Base-by-base conservation (phyloP, 2,113 vertebrate genomes). In the Catagonus wagneri region DNA sequence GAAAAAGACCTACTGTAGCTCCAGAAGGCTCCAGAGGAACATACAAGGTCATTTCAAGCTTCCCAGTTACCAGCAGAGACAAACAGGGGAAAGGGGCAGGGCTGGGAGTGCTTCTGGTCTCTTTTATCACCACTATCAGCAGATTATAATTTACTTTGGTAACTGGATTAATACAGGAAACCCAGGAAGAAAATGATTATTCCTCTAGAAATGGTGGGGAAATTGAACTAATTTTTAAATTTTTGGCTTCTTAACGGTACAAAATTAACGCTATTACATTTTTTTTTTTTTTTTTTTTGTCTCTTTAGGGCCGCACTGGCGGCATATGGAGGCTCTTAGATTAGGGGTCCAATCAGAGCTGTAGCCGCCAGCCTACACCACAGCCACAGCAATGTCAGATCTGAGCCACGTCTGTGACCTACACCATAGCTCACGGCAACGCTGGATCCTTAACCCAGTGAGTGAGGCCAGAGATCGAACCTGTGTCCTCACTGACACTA, bases 261-360 rank as follows among this genome's bases (percentile, higher is more conserved):
- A 69, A 95, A 84, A 93, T 44, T 9, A 71, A 75, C 83, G 54
- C 58, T 32, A 81, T 39, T 68, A 60, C 39, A 93, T n/a, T n/a
- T n/a, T n/a, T n/a, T n/a, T 44, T 44, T 6, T 8, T 44, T 44
- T 44, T 44, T 44, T 44, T 44, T 44, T 44, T 44, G 44, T 44
- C 44, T 44, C 8, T 8, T 44, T 8, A 44, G 44, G 44, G 5
- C 44, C 44, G 8, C 44, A 44, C 44, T 8, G 5, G 44, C 8
- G 44, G 44, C 44, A 44, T 44, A 44, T 44, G 44, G 44, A 44
- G 44, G 44, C 8, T 44, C 44, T 8, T 8, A 6, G 44, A 8
- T 8, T 44, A 44, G 44, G 44, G 44, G 44, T 44, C 44, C 44
- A 44, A 44, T 44, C 44, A 44, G 44, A 44, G 44, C 44, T 44